Base-by-base conservation (phyloP, 2,888 invertebrate genomes). In the Lapara coniferarum region DNA sequence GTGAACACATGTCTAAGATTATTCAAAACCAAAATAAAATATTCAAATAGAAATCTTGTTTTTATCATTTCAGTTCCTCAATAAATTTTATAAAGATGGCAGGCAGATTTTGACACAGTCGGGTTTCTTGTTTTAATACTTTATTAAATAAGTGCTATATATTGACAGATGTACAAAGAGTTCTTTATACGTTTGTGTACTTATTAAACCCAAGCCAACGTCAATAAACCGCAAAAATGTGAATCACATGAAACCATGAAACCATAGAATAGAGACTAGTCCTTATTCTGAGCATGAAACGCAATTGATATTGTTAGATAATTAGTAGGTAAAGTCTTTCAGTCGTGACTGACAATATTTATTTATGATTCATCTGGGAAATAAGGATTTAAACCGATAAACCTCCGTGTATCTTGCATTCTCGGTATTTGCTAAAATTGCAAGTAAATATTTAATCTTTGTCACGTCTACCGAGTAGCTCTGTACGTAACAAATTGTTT, bases 401-500 rank as follows among this genome's bases (percentile, higher is more conserved):
- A 49, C 63, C 19, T 13, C 19, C 19, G 19, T 13, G 1, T 19
- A 46, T 19, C 63, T 63, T 63, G 13, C 19, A 16, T 63, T 63
- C 49, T 49, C 19, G 19, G 49, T 63, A 19, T 49, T 49, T 19
- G 49, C 19, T 46, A 63, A 19, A 19, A 19, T 10, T 59, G 25
- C 49, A 49, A 63, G 46, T 49, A 63, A 63, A 63, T 63, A 63
- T 63, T 63, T 13, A 13, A 49, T 46, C 49, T 63, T 63, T 13
- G 49, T 63, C 46, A 63, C 44, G 2, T 30, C 51, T 51, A 10
- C 6, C 19, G 13, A 16, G 16, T 63, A 13, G 13, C 63, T 10
- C 37, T 5, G 46, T 49, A 7, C 13, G 19, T 63, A 19, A 49
- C 13, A 13, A 12, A 14, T 37, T 30, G 0, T 14, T 30, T 57